Conservation (phyloP, 2,888 invertebrate genomes). For the Cartodere bifasciata region DNA sequence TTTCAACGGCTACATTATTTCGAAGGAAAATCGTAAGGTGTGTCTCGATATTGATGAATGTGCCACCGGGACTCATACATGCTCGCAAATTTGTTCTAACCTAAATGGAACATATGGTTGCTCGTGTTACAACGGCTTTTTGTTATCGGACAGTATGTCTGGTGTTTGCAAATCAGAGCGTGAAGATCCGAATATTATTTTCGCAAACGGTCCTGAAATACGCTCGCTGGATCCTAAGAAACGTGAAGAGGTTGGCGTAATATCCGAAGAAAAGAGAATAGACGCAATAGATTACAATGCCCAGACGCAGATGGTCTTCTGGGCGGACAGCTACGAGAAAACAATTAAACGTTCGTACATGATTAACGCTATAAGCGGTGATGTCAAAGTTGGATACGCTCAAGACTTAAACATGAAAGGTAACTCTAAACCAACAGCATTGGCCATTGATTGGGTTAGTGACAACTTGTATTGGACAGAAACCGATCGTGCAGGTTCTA, state of each 20-base stretch:
- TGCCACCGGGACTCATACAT: conserved; percentile 65
- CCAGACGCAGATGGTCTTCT: conserved; percentile 73
- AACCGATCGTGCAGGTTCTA: conserved; percentile 58
- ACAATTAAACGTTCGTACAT: conserved; percentile 86
- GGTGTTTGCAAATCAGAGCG: conserved; percentile 70
- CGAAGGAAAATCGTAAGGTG: conserved; percentile 64
- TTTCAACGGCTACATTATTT: conserved; percentile 73
- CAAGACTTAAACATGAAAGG: conserved; percentile 81
- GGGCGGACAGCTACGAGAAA: conserved; percentile 87
- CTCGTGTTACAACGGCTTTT: conserved; percentile 73
- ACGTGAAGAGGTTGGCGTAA: conserved; percentile 61
- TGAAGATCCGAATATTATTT: conserved; percentile 54
- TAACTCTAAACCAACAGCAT: conserved; percentile 70
- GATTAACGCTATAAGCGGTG: conserved; percentile 63
- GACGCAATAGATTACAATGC: conserved; percentile 88
- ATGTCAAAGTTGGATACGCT: conserved; percentile 68
- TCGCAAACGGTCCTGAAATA: conserved; percentile 79
- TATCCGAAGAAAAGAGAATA: conserved; percentile 76
- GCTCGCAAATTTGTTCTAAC: conserved; percentile 89
- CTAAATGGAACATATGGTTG: conserved; percentile 84
- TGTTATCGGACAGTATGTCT: conserved; percentile 58
- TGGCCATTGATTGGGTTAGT: conserved; percentile 90
- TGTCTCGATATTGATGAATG: conserved; percentile 90
- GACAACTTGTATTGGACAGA: conserved; percentile 94
- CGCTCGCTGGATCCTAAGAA: conserved; percentile 55